Conservation (phyloP, 2,888 invertebrate genomes). For the Tuta absoluta region DNA sequence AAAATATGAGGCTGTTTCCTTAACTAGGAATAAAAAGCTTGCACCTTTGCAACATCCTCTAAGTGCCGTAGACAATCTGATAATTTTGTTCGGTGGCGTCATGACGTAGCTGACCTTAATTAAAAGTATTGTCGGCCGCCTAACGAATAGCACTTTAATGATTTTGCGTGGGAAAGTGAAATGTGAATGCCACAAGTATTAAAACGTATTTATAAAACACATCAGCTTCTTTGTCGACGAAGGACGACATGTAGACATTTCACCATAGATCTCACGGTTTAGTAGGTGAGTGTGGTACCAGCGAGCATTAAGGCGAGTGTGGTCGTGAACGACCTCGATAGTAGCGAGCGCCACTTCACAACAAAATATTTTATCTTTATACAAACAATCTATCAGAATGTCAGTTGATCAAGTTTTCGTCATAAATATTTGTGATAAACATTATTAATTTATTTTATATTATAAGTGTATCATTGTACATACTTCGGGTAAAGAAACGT, state of each 20-base stretch:
- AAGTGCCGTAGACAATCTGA: not conserved
- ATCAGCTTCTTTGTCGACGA: too few species aligned
- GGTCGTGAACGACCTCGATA: too few species aligned
- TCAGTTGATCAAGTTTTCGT: too few species aligned
- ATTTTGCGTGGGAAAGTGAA: conserved; percentile 33
- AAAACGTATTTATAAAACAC: not conserved
- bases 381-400: too few species aligned
- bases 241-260: too few species aligned
- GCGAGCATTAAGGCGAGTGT: too few species aligned
- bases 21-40: not conserved
- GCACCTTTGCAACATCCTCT: not conserved
- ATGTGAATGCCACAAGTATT: not conserved
- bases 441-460: not conserved
- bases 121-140: conserved; percentile 4
- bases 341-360: too few species aligned
- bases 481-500: not conserved
- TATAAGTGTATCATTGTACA: not conserved
- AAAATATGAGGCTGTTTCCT: not conserved
- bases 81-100: conserved; percentile 1
- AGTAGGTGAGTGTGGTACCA: too few species aligned
- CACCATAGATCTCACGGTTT: too few species aligned
- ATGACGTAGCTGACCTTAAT: conserved; percentile 10
- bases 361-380: too few species aligned
- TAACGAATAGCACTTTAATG: conserved; percentile 40
- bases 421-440: too few species aligned